Evolutionary conservation across 2,888 invertebrate genomes (phyloP).

Genomic region (Eumacrocentrus americanus): DNA sequence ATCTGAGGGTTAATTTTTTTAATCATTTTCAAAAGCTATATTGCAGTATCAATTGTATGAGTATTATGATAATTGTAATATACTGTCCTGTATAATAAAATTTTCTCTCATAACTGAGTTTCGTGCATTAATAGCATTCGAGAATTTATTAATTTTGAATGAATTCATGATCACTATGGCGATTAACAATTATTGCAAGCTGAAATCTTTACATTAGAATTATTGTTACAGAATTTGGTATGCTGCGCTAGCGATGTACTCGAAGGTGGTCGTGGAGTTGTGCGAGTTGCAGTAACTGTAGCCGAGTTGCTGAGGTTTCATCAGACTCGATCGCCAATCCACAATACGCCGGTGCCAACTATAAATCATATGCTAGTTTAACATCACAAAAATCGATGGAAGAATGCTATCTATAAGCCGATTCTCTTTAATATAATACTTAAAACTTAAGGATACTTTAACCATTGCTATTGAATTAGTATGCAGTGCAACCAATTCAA

Average conservation of each 20-base stretch:
- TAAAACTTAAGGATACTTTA: neutral
- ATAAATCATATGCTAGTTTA: conserved; percentile 52
- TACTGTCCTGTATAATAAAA: conserved; percentile 51
- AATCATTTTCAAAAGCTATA: neutral
- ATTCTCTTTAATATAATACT: neutral
- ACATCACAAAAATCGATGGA: conserved; percentile 47
- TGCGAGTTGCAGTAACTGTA: conserved; percentile 88
- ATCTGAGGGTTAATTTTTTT: neutral
- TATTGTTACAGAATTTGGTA: conserved; percentile 78
- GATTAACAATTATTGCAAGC: neutral
- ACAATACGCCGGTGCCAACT: conserved; percentile 43
- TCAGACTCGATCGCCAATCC: conserved; percentile 60
- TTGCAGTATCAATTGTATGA: conserved; percentile 36
- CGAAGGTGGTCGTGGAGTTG: conserved; percentile 86
- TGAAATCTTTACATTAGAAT: conserved; percentile 11
- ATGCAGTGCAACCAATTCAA: neutral
- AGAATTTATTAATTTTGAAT: neutral
- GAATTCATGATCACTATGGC: conserved; percentile 2
- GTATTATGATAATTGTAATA: conserved; percentile 47
- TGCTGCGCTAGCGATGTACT: conserved; percentile 92
- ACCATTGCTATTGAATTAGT: neutral
- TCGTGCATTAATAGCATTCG: neutral
- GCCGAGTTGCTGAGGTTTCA: conserved; percentile 79
- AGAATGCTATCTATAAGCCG: conserved; percentile 1
- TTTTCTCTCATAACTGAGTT: conserved; percentile 41